Conservation (phyloP, 2,888 invertebrate genomes). For the Dione vanillae region DNA sequence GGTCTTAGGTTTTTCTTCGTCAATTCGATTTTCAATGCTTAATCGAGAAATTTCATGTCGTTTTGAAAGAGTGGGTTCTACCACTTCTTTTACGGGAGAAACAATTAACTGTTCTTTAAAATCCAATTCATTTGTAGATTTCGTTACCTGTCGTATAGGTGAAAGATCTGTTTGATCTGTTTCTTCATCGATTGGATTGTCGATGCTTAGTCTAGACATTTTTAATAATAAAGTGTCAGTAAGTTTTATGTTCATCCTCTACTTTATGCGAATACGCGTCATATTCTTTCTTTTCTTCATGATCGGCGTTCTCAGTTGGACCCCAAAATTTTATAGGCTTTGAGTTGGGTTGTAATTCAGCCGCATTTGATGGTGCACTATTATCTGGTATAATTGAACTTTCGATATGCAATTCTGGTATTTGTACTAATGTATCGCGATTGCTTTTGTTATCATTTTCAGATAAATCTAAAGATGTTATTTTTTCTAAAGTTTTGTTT, state of each 20-base stretch:
- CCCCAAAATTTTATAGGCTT: neutral
- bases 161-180: neutral
- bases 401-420: neutral
- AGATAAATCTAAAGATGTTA: constrained; percentile 3
- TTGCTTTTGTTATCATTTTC: neutral
- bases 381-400: neutral
- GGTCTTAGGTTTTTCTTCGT: neutral
- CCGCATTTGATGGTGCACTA: neutral
- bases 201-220: constrained; percentile 10
- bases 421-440: neutral
- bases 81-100: neutral
- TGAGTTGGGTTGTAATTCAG: neutral
- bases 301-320: neutral
- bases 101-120: neutral
- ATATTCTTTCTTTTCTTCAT: neutral
- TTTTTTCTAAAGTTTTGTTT: constrained; percentile 1
- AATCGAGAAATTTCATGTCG: neutral
- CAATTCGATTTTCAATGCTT: neutral
- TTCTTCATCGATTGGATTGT: neutral
- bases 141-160: neutral
- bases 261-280: neutral
- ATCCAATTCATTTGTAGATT: neutral
- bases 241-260: neutral
- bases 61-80: neutral
- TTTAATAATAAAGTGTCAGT: neutral